Conservation (phyloP, 2,797 vertebrate species). For the Helostoma temminkii region DNA sequence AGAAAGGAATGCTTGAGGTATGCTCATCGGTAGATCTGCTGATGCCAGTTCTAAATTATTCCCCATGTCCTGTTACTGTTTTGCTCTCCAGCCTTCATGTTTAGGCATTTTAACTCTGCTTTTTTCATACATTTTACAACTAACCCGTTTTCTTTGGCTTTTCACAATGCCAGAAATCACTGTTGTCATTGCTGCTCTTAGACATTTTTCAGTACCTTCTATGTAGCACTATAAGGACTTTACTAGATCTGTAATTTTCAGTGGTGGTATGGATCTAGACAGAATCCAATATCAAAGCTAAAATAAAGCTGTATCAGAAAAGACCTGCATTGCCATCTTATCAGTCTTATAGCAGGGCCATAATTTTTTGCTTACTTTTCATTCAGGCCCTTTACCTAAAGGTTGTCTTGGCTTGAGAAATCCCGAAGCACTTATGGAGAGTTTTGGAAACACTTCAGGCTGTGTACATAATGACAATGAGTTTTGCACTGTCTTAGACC, state of each 20-base stretch:
- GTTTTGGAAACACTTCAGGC: background rate
- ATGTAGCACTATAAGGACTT: background rate
- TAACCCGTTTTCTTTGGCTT: constrained; percentile 2
- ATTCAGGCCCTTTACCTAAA: constrained; percentile 13
- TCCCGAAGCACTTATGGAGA: background rate
- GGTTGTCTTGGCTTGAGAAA: background rate
- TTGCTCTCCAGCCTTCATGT: constrained; percentile 14
- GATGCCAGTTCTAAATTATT: constrained; percentile 54
- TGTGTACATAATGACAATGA: background rate
- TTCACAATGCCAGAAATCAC: background rate
- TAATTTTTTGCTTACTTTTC: constrained; percentile 9
- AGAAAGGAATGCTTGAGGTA: constrained; percentile 24
- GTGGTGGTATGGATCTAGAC: background rate
- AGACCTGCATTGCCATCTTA: background rate
- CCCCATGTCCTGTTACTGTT: constrained; percentile 14
- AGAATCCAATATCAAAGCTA: constrained; percentile 11
- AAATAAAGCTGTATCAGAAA: background rate
- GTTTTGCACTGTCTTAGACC: background rate
- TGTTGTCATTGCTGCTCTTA: constrained; percentile 11
- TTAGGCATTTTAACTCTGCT: background rate
- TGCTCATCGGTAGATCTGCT: constrained; percentile 49
- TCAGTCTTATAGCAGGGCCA: background rate
- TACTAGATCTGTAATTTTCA: background rate
- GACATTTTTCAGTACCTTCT: background rate
- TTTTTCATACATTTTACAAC: constrained; percentile 10